Conservation (phyloP, 2,797 vertebrate species). For the Vipera latastei region DNA sequence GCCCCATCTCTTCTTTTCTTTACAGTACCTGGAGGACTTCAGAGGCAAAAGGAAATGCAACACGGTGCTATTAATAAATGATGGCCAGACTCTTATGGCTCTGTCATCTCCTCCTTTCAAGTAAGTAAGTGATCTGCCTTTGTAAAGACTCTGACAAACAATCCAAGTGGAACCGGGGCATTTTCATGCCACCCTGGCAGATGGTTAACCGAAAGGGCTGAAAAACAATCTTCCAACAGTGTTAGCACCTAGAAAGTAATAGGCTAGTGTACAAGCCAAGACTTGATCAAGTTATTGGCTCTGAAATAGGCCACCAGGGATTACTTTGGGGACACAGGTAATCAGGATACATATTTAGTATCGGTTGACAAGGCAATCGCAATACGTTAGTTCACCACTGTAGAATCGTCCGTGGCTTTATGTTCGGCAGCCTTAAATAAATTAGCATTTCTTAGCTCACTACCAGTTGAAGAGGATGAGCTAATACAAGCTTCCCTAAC, state of each 20-base stretch:
- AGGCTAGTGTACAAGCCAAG: neutral
- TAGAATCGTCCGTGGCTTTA: too few species aligned
- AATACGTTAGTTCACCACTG: neutral
- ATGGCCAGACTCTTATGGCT: conserved; percentile 33
- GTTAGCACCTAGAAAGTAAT: neutral
- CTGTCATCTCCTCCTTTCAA: conserved; percentile 40
- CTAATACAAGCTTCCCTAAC: neutral
- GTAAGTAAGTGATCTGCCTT: neutral
- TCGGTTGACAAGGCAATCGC: neutral
- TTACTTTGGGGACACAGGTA: neutral
- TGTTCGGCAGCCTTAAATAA: neutral
- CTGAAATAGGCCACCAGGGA: neutral
- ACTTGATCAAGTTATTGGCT: fast-evolving
- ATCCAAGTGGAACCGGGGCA: neutral
- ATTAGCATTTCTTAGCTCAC: neutral
- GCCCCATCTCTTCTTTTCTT: neutral
- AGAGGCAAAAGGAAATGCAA: conserved; percentile 47
- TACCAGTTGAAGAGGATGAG: neutral
- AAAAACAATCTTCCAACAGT: neutral
- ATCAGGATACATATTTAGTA: neutral
- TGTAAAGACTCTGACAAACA: neutral
- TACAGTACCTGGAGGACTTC: conserved; percentile 19
- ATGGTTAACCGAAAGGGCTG: conserved; percentile 4
- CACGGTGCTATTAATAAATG: conserved; percentile 50
- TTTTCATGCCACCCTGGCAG: conserved; percentile 6